Evolutionary conservation across 2,797 vertebrate species (phyloP).

Genomic region (Dipus sagitta): DNA sequence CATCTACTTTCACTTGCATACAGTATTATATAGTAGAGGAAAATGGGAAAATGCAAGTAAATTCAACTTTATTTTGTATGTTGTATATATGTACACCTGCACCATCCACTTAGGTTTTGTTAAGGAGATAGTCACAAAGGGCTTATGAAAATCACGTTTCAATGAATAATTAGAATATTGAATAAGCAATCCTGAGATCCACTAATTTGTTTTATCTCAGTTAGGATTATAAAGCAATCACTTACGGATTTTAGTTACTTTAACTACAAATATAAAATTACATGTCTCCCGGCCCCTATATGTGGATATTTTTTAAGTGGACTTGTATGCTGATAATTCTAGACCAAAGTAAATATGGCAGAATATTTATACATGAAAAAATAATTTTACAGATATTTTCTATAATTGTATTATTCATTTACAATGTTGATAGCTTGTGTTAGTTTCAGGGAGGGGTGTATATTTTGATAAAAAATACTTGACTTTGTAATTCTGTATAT

Average conservation of each 20-base stretch:
- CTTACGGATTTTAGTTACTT: slow-evolving; percentile 82
- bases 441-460: slow-evolving; percentile 89
- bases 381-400: slow-evolving; percentile 91
- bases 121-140: slow-evolving; percentile 82
- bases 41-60: slow-evolving; percentile 68
- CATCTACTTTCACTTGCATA: slow-evolving; percentile 79
- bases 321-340: slow-evolving; percentile 88
- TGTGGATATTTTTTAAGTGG: slow-evolving; percentile 86
- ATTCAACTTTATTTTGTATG: slow-evolving; percentile 73
- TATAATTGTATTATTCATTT: slow-evolving; percentile 89
- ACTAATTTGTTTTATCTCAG: slow-evolving; percentile 80
- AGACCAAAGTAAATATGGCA: slow-evolving; percentile 92
- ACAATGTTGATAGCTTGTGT: slow-evolving; percentile 88
- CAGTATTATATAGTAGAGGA: slow-evolving; percentile 83
- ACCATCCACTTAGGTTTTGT: slow-evolving; percentile 78
- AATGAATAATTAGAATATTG: slow-evolving; percentile 82
- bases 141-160: slow-evolving; percentile 81
- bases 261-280: slow-evolving; percentile 78
- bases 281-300: slow-evolving; percentile 82
- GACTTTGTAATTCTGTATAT: slow-evolving; percentile 91
- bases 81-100: slow-evolving; percentile 82
- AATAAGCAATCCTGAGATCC: slow-evolving; percentile 83
- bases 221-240: slow-evolving; percentile 77
- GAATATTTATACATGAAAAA: slow-evolving; percentile 91
- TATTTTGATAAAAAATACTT: slow-evolving; percentile 90